Percentiles rank a stretch among this genome's conserved stretches.
phyloP scores from a whole-genome alignment of 2,888 invertebrate species.

The Lasioglossum vierecki region DNA sequence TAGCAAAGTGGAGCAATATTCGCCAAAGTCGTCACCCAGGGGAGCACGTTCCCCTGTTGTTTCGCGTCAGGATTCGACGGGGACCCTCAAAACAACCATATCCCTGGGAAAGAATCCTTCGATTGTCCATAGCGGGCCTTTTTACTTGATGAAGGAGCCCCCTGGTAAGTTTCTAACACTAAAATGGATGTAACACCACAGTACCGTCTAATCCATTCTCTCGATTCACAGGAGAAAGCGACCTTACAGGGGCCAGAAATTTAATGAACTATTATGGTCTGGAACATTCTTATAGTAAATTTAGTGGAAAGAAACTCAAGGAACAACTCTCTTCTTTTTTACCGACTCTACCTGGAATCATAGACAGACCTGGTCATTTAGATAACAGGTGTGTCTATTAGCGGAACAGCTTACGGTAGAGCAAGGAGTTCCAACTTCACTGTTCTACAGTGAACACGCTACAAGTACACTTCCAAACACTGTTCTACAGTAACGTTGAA shows the following conservation, averaged over 20 bases:
- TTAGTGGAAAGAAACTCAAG: conserved; percentile 97
- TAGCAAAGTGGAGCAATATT: conserved; percentile 95
- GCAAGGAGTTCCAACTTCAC: too few relatives aligned
- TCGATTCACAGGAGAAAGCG: conserved; percentile 90
- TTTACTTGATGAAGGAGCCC: conserved; percentile 98
- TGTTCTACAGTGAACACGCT: too few relatives aligned
- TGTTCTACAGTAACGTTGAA: too few relatives aligned
- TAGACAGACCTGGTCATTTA: conserved; percentile 93
- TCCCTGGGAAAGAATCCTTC: conserved; percentile 98
- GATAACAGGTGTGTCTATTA: conserved; percentile 87
- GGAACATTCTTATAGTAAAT: conserved; percentile 98
- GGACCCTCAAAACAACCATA: conserved; percentile 98
- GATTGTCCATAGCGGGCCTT: conserved; percentile 98
- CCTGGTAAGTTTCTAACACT: conserved; percentile 87
- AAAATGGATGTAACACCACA: not conserved
- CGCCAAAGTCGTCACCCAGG: conserved; percentile 96
- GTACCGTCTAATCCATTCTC: not conserved
- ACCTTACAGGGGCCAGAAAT: conserved; percentile 97
- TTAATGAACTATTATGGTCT: conserved; percentile 98
- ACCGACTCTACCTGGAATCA: conserved; percentile 96
- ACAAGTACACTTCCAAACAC: too few relatives aligned
- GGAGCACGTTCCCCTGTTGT: conserved; percentile 98
- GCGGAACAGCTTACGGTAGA: not conserved
- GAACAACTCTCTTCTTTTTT: conserved; percentile 98
- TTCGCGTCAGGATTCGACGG: conserved; percentile 97